These are phyloP conservation scores for Caenorhabditis sulstoni DNA, from an alignment of 2,888 invertebrate genomes.

Conservation along the genomic window DNA sequence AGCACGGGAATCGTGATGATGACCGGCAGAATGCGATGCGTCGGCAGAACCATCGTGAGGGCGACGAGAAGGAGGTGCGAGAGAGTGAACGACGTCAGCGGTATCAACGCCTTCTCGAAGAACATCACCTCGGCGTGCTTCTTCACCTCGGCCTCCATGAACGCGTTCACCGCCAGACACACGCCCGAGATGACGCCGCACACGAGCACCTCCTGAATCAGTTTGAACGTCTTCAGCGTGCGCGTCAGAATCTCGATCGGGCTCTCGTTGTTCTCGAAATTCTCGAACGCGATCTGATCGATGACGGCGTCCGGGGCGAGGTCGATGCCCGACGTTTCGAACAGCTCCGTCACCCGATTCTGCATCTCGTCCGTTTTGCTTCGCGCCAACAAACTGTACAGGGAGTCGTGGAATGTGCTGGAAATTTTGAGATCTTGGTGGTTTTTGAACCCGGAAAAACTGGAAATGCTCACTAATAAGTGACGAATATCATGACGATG, in stretches of 20 bases:
- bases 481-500: slow-evolving; percentile 7
- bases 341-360: slow-evolving; percentile 13
- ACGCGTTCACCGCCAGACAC: slow-evolving; percentile 19
- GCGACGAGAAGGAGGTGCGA: slow-evolving; percentile 1
- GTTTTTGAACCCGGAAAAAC: neutral
- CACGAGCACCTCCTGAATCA: slow-evolving; percentile 36
- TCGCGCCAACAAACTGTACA: slow-evolving; percentile 39
- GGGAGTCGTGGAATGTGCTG: slow-evolving; percentile 47
- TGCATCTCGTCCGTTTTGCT: slow-evolving; percentile 41
- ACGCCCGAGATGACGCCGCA: slow-evolving; percentile 38
- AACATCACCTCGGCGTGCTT: slow-evolving; percentile 35
- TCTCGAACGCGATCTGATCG: slow-evolving; percentile 49
- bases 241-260: slow-evolving; percentile 32
- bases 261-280: slow-evolving; percentile 37
- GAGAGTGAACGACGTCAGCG: slow-evolving; percentile 8
- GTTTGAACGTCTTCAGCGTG: slow-evolving; percentile 37
- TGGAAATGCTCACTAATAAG: slow-evolving; percentile 25
- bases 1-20: slow-evolving; percentile 26
- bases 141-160: slow-evolving; percentile 18
- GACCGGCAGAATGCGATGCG: slow-evolving; percentile 30
- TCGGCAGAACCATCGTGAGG: slow-evolving; percentile 9
- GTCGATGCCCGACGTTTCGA: slow-evolving; percentile 10
- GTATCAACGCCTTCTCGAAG: slow-evolving; percentile 31
- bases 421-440: neutral
- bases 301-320: slow-evolving; percentile 38